Percentiles rank a stretch among this genome's conserved stretches.
phyloP scores from a whole-genome alignment of 2,888 invertebrate genomes.

The Drosophila peninsularis region DNA sequence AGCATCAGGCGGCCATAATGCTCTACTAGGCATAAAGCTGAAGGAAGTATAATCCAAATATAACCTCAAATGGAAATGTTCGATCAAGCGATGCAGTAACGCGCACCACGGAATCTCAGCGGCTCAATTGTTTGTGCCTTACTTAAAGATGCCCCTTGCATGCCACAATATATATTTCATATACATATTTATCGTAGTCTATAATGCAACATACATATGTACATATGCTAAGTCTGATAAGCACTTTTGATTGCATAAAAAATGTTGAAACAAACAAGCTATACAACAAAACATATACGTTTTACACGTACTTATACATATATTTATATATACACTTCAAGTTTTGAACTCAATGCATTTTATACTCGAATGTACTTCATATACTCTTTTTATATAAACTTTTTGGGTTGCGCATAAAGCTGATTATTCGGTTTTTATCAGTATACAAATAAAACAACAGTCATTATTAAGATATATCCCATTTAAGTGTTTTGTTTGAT shows the following conservation, averaged over 20 bases:
- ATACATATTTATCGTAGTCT: slow-evolving; percentile 29
- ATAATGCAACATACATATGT: slow-evolving; percentile 26
- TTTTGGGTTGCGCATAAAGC: slow-evolving; percentile 27
- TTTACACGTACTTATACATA: slow-evolving; percentile 4
- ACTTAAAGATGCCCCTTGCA: slow-evolving; percentile 61
- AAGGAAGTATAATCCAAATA: slow-evolving; percentile 32
- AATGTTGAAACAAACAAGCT: slow-evolving; percentile 32
- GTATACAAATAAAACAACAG: slow-evolving; percentile 64
- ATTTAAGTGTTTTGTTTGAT: slow-evolving; percentile 23
- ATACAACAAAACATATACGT: slow-evolving; percentile 24
- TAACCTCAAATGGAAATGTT: slow-evolving; percentile 62
- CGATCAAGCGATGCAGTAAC: slow-evolving; percentile 37
- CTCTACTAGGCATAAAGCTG: slow-evolving; percentile 74
- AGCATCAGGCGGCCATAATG: slow-evolving; percentile 84
- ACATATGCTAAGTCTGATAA: slow-evolving; percentile 36
- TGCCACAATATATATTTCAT: slow-evolving; percentile 56
- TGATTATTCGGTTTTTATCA: slow-evolving; percentile 27
- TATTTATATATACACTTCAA: slow-evolving; percentile 19
- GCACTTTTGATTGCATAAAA: slow-evolving; percentile 45
- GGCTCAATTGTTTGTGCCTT: slow-evolving; percentile 68
- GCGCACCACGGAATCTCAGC: slow-evolving; percentile 61
- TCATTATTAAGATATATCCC: slow-evolving; percentile 62
- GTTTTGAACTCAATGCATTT: slow-evolving; percentile 35
- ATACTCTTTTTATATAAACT: slow-evolving; percentile 43
- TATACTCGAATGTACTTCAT: slow-evolving; percentile 56